Evolutionary conservation across 2,797 vertebrate genomes (phyloP).

Genomic region (Gadopsis marmoratus): DNA sequence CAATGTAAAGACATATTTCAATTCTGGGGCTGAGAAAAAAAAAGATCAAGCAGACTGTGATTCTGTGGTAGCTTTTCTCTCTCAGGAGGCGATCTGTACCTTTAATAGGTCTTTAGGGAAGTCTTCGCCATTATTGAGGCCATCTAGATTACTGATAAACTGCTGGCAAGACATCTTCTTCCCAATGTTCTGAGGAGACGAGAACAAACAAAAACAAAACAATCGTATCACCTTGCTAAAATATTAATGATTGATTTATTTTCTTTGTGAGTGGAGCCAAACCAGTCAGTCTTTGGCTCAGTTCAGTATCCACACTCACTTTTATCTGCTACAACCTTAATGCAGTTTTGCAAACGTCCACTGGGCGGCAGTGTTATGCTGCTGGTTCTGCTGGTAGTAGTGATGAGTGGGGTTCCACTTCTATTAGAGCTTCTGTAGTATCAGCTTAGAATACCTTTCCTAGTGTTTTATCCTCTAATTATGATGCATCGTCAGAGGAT

Average conservation of each 20-base stretch:
- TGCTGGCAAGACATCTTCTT: constrained; percentile 99
- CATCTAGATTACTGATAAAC: constrained; percentile 95
- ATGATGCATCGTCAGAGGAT: constrained; percentile 11
- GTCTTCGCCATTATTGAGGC: constrained; percentile 94
- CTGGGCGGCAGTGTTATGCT: constrained; percentile 57
- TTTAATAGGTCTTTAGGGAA: constrained; percentile 96
- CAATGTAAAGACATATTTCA: constrained; percentile 10
- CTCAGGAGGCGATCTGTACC: constrained; percentile 80
- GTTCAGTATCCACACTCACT: not conserved
- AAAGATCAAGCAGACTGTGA: not conserved
- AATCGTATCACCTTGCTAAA: not conserved
- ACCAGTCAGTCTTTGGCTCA: not conserved
- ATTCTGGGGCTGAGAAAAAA: not conserved
- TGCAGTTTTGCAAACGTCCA: constrained; percentile 45
- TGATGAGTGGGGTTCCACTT: not conserved
- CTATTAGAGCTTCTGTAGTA: not conserved
- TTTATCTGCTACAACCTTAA: not conserved
- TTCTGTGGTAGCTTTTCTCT: not conserved
- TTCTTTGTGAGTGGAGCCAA: not conserved
- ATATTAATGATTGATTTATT: not conserved
- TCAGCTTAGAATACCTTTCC: constrained; percentile 14
- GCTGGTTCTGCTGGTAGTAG: not conserved
- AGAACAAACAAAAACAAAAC: constrained; percentile 15
- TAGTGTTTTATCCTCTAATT: constrained; percentile 30
- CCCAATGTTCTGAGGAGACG: constrained; percentile 92